Evolutionary conservation across 1,140 invertebrate species (phyloP).

Genomic region (Cherax quadricarinatus): DNA sequence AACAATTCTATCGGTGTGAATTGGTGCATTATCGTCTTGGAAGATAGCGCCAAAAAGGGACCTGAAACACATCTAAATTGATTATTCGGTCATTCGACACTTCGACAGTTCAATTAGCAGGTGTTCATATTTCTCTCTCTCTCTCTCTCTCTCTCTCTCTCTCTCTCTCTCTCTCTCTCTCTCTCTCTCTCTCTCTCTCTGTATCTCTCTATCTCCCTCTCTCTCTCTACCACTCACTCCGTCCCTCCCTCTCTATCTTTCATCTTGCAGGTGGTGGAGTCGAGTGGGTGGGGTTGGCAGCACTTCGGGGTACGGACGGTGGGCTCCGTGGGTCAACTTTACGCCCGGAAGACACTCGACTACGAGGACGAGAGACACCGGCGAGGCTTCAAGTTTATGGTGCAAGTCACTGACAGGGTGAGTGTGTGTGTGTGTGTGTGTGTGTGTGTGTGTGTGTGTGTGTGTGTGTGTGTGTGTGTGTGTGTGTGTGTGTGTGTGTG

Average conservation of each 20-base stretch:
- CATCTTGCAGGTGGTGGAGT: constrained; percentile 50
- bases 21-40: too few relatives aligned
- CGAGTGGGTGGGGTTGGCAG: constrained; percentile 67
- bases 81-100: too few relatives aligned
- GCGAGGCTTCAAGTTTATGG: constrained; percentile 59
- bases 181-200: too few relatives aligned
- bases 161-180: not conserved
- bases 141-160: not conserved
- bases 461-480: not conserved
- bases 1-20: too few relatives aligned
- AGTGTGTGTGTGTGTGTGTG: constrained; percentile 12
- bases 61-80: too few relatives aligned
- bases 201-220: not conserved
- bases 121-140: too few relatives aligned
- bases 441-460: constrained; percentile 13
- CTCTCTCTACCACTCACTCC: not conserved
- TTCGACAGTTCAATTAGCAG: too few relatives aligned
- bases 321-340: constrained; percentile 49
- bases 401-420: constrained; percentile 43
- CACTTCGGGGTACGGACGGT: constrained; percentile 50
- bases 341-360: constrained; percentile 48
- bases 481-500: constrained; percentile 7
- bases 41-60: too few relatives aligned
- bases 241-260: not conserved
- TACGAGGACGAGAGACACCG: constrained; percentile 62